Evolutionary conservation across 2,113 vertebrate species (phyloP), one percentile per base, ranked within the genome.

Genomic region (Dromas ardeola): DNA sequence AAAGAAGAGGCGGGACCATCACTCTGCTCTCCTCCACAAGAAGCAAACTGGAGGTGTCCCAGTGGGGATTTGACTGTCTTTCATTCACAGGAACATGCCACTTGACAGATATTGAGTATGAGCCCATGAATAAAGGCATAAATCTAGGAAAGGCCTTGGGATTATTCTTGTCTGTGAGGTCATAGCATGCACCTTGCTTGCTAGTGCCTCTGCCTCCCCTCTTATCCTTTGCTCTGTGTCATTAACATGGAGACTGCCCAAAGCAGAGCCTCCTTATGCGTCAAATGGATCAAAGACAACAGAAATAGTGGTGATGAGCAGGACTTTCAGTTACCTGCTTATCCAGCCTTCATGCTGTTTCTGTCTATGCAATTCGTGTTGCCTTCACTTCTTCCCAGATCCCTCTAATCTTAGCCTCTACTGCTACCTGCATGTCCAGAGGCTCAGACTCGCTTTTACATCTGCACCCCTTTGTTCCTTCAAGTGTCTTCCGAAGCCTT

Each of bases 341-440:
- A 30, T 80, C 40, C 58, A 63, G 47, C 30, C 27, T 26, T 78
- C 25, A 19, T 10, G 17, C 32, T 63, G 42, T 29, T 85, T 82
- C 38, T 78, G 26, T 27, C 34, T 21, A 6, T 30, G 40, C 6
- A 55, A 10, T 42, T 69, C 0, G 0, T 55, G 11, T 47, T 69
- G 65, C 30, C 11, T 56, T 83, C 56, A 12, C 22, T 79, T 18
- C 26, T 69, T 63, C 38, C 40, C 52, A 53, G 18, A 30, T 62
- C 5, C 9, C 6, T 82, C 62, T 45, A 19, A 22, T 67, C 15
- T 19, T 55, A 26, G 14, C 61, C 36, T 73, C 34, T 66, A 22
- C 36, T 43, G 58, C 63, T 81, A 26, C 40, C 36, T 5, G 2
- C n/a, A 13, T 4, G 20, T 86, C 53, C 25, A 49, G 30, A 81